Evolutionary conservation across 2,888 invertebrate genomes (phyloP).

Genomic region (Syrista parreyssii): DNA sequence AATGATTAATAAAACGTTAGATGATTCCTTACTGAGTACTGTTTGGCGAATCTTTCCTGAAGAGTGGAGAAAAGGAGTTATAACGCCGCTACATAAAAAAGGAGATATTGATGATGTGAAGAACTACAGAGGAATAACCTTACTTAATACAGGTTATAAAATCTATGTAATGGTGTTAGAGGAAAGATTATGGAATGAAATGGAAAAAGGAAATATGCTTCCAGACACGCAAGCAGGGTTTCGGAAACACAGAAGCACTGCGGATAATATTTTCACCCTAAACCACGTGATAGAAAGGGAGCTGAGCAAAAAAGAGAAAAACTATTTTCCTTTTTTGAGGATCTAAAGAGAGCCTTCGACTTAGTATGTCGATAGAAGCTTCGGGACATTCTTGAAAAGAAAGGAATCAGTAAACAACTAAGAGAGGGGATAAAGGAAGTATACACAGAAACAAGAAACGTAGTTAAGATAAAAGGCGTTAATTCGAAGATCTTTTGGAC

Average conservation of each 20-base stretch:
- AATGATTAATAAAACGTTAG: too few relatives aligned
- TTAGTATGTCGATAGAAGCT: constrained; percentile 27
- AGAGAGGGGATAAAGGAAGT: constrained; percentile 2
- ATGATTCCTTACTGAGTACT: too few relatives aligned
- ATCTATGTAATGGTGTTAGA: constrained; percentile 4
- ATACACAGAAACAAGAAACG: too few relatives aligned
- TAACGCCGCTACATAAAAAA: constrained; percentile 20
- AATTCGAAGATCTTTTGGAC: constrained; percentile 23
- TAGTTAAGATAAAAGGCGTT: constrained; percentile 14
- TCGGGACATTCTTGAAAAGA: constrained; percentile 23
- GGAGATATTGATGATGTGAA: constrained; percentile 19
- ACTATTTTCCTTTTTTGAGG: constrained; percentile 19
- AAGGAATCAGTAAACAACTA: constrained; percentile 9
- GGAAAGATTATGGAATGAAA: not conserved
- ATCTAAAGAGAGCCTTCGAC: constrained; percentile 36
- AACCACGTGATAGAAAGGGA: not conserved
- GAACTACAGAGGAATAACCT: constrained; percentile 26
- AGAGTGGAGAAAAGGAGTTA: constrained; percentile 2
- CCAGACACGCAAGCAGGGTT: constrained; percentile 13
- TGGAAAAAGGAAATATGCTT: not conserved
- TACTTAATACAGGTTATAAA: constrained; percentile 22
- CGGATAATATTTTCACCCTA: constrained; percentile 15
- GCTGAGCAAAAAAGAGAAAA: constrained; percentile 5
- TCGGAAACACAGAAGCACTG: constrained; percentile 13
- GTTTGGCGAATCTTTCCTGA: too few relatives aligned